phyloP scores from a whole-genome alignment of 2,113 vertebrate species.

The Abramis brama region DNA sequence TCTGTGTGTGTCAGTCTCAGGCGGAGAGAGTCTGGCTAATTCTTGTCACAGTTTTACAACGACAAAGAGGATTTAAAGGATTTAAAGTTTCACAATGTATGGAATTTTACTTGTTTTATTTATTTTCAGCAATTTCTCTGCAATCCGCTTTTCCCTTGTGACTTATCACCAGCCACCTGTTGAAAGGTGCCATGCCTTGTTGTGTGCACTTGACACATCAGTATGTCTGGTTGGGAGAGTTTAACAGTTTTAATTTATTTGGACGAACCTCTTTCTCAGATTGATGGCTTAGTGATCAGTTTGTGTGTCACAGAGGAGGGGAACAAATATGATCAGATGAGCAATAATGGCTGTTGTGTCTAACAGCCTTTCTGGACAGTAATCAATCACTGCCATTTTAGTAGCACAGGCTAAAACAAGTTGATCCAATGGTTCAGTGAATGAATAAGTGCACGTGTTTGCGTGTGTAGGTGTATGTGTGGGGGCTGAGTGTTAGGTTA shows the following conservation, averaged over 20 bases:
- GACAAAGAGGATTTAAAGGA: neutral
- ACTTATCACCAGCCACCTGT: neutral
- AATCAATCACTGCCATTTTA: constrained; percentile 12
- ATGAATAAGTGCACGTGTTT: neutral
- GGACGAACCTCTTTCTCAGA: neutral
- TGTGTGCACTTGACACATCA: neutral
- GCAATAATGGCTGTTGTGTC: constrained; percentile 3
- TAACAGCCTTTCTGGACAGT: neutral
- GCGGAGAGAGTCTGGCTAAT: neutral
- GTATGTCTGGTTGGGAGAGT: neutral
- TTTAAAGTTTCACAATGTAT: neutral
- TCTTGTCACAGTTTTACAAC: neutral
- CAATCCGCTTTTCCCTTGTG: neutral
- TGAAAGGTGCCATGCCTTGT: neutral
- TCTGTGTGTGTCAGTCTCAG: neutral
- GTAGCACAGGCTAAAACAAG: constrained; percentile 9
- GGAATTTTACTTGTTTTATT: neutral
- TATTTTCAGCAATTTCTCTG: constrained; percentile 16
- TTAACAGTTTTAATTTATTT: constrained; percentile 30
- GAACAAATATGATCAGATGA: constrained; percentile 7
- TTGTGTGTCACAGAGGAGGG: neutral
- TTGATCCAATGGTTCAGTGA: constrained; percentile 2
- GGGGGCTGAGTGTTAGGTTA: too few relatives aligned
- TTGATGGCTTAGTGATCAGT: neutral
- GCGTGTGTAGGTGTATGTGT: neutral